These are phyloP conservation scores for Epiblema foenella DNA, from an alignment of 2,888 invertebrate genomes.

Conservation along the genomic window DNA sequence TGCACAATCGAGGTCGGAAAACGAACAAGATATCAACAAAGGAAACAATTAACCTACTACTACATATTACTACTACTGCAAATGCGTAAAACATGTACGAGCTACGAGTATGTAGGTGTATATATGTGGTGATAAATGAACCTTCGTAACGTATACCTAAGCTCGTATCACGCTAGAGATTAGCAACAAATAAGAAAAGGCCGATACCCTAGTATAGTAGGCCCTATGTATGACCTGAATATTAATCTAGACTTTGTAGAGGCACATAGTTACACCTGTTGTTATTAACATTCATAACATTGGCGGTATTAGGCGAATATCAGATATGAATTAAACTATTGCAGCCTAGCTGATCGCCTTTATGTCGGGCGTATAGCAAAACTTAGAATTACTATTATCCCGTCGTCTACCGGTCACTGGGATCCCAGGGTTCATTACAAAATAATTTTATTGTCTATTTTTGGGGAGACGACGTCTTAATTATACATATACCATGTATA, in stretches of 20 bases:
- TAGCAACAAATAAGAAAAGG: neutral
- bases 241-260: slow-evolving; percentile 17
- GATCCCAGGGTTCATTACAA: no score
- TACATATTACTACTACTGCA: slow-evolving; percentile 55
- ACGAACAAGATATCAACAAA: slow-evolving; percentile 61
- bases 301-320: neutral
- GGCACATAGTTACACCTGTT: slow-evolving; percentile 8
- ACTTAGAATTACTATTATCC: no score
- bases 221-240: slow-evolving; percentile 26
- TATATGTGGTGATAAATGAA: slow-evolving; percentile 30
- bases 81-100: slow-evolving; percentile 12
- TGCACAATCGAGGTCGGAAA: slow-evolving; percentile 69
- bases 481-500: no score
- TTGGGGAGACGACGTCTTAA: no score
- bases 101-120: neutral
- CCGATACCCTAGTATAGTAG: neutral
- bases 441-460: no score
- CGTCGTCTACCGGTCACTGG: no score
- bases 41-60: slow-evolving; percentile 73
- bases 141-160: slow-evolving; percentile 14
- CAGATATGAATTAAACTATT: neutral
- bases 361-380: no score
- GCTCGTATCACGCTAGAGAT: neutral
- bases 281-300: neutral
- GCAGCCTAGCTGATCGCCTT: no score